These are phyloP conservation scores for Drosophila nigrodunni DNA, from an alignment of 1,140 invertebrate genomes.

Conservation along the genomic window DNA sequence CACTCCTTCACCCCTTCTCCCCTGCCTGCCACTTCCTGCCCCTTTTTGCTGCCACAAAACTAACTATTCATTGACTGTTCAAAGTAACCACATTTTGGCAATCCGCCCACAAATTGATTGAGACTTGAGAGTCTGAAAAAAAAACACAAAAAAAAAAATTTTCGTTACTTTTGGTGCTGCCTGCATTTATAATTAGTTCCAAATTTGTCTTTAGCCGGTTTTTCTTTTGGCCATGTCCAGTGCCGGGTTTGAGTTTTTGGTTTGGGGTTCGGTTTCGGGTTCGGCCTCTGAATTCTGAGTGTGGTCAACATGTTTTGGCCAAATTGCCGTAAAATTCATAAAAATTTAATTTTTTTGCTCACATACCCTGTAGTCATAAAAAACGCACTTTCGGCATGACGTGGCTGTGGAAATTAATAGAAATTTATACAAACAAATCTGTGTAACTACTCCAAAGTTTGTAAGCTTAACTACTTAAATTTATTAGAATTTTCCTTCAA, in stretches of 20 bases:
- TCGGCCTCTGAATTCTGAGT: conserved; percentile 9
- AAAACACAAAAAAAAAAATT: no score
- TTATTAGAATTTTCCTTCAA: no score
- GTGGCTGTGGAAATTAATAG: no score
- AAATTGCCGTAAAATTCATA: conserved; percentile 76
- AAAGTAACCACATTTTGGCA: conserved; percentile 33
- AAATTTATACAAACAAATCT: no score
- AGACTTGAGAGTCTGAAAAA: conserved; percentile 39
- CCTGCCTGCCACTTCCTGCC: background rate
- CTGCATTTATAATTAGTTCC: conserved; percentile 81
- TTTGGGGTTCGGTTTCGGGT: no score
- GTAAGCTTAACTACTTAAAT: no score
- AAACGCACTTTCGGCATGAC: background rate
- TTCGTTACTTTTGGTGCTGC: conserved; percentile 51
- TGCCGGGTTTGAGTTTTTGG: background rate
- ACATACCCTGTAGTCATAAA: conserved; percentile 15
- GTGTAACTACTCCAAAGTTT: no score
- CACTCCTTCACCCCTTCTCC: background rate
- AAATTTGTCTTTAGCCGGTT: conserved; percentile 74
- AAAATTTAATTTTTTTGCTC: conserved; percentile 62
- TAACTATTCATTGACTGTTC: conserved; percentile 2
- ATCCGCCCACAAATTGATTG: conserved; percentile 59
- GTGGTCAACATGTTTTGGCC: conserved; percentile 53
- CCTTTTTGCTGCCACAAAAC: no score
- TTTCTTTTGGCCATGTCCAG: conserved; percentile 70